Base-by-base conservation (phyloP, 2,113 vertebrate genomes). In the Lonchura striata region DNA sequence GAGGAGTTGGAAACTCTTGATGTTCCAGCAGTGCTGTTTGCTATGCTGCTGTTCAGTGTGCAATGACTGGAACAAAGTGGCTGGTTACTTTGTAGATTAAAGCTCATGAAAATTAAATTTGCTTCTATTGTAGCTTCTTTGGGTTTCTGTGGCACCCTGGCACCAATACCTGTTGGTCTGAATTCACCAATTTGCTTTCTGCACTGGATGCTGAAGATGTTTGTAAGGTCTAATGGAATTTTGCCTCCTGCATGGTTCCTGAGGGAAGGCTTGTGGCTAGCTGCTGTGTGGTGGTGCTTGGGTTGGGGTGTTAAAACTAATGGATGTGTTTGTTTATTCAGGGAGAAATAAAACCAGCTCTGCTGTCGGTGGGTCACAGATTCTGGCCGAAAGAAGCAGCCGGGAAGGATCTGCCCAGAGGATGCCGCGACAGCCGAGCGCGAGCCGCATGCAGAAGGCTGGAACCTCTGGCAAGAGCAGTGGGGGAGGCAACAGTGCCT, bases 391-490 rank as follows among this genome's bases (percentile, higher is more conserved):
- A 56, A 98, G 98, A 90, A 97, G 93, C 52, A 90, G 75, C 91
- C 94, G 98, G 50, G 98, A 98, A 65, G 97, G 97, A 25, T 98
- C 98, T 88, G 95, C 97, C 77, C 99, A 99, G 97, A 97, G 98
- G 28, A 97, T 98, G 94, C 98, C 98, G 66, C 98, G 99, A 17
- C 99, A 99, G 86, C 97, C 98, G 2, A 99, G 99, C 3, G 97
- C 97, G 16, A 98, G 98, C 75, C 97, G 98, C 21, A 95, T 97
- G 74, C 98, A 98, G 96, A 99, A 99, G 97, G 71, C 86, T 52
- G 97, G 88, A 84, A n/a, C 92, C 76, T 96, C 98, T 22, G 98
- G 95, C 35, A 98, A 99, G 97, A 98, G 54, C 94, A 97, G 98
- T 0, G 98, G 98, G 78, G 98, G 98, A 82, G 98, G 98, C 97